phyloP scores from a whole-genome alignment of 2,113 vertebrate genomes.

The Nerophis lumbriciformis region DNA sequence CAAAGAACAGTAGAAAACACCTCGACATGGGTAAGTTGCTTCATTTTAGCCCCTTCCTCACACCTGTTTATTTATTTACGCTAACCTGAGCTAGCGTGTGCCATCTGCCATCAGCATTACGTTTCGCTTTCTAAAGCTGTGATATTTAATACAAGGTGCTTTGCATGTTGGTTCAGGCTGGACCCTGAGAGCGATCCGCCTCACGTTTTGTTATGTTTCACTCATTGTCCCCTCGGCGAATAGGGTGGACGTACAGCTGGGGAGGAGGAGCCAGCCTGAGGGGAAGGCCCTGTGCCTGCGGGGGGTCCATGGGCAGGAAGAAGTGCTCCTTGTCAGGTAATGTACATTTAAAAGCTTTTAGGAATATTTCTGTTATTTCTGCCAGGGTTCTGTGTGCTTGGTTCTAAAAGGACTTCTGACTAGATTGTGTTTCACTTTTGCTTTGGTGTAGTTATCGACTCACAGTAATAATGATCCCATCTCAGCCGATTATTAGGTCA shows the following conservation, averaged over 20 bases:
- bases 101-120: constrained; percentile 63
- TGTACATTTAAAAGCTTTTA: neutral
- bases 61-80: constrained; percentile 68
- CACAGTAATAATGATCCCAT: neutral
- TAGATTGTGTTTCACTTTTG: constrained; percentile 46
- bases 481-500: no score
- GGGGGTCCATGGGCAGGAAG: constrained; percentile 41
- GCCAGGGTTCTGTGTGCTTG: constrained; percentile 6
- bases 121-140: constrained; percentile 69
- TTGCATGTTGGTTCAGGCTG: constrained; percentile 52
- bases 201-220: constrained; percentile 59
- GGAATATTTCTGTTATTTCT: neutral
- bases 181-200: constrained; percentile 31
- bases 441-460: constrained; percentile 38
- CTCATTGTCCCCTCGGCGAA: constrained; percentile 63
- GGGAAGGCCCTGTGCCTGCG: constrained; percentile 47
- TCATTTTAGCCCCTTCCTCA: constrained; percentile 20
- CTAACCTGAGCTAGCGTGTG: constrained; percentile 52
- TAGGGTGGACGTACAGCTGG: constrained; percentile 37
- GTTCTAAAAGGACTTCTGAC: constrained; percentile 10
- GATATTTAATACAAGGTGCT: constrained; percentile 73
- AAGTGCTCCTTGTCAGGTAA: constrained; percentile 50
- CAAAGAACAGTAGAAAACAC: neutral
- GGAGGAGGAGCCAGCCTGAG: constrained; percentile 43
- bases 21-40: no score